These are phyloP conservation scores for Onthophagus taurus DNA, from an alignment of 1,140 invertebrate genomes.

Conservation along the genomic window DNA sequence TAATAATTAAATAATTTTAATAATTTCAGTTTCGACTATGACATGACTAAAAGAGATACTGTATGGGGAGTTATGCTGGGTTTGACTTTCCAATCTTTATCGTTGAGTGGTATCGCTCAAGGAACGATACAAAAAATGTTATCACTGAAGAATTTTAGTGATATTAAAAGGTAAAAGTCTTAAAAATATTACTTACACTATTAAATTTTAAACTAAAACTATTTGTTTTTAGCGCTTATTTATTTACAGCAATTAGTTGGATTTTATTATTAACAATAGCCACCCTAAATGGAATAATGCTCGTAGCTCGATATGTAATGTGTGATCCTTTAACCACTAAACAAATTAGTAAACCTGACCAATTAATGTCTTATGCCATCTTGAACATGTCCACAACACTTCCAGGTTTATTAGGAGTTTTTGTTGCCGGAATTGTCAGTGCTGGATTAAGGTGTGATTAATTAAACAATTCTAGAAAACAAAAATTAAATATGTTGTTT, in stretches of 20 bases:
- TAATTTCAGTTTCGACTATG: constrained; percentile 14
- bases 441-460: constrained; percentile 47
- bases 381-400: constrained; percentile 40
- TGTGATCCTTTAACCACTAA: constrained; percentile 57
- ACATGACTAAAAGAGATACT: constrained; percentile 16
- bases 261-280: constrained; percentile 32
- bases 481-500: constrained; percentile 5
- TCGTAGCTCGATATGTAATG: constrained; percentile 59
- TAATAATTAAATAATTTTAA: background rate
- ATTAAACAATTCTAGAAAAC: background rate
- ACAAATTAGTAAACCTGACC: constrained; percentile 37
- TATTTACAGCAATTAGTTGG: constrained; percentile 34
- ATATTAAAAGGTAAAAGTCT: constrained; percentile 4
- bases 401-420: constrained; percentile 48
- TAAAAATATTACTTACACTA: background rate
- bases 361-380: constrained; percentile 43
- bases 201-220: constrained; percentile 39
- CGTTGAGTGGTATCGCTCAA: constrained; percentile 46
- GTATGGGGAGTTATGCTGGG: constrained; percentile 12
- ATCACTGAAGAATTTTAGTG: constrained; percentile 37
- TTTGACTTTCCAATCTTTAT: constrained; percentile 36
- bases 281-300: constrained; percentile 48
- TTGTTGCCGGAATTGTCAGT: constrained; percentile 52
- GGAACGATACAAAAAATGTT: constrained; percentile 52
- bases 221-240: constrained; percentile 46